Base-by-base conservation (phyloP, 2,888 invertebrate genomes). In the Aphrophora alni region DNA sequence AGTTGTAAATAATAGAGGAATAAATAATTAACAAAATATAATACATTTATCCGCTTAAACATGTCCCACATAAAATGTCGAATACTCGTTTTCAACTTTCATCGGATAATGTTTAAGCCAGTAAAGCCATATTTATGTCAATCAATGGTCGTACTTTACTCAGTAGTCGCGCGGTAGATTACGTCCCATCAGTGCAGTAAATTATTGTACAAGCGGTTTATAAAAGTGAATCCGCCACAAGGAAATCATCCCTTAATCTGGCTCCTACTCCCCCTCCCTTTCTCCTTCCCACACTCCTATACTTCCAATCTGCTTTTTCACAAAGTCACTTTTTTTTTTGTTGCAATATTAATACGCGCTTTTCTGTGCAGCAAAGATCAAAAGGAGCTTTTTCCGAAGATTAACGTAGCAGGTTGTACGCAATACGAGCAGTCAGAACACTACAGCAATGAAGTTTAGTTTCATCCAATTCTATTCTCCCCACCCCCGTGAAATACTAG, bases 161-260 rank as follows among this genome's bases (percentile, higher is more conserved):
- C 59, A n/a, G 21, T 59, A 59, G 59, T 33, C 33, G 33, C 33
- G 5, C 59, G 14, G 4, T 59, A 59, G 59, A 59, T 59, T 59
- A 59, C 59, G 21, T 4, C 21, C 59, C 21, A 59, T 59, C 21
- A 21, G 33, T 14, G 10, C 59, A 59, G 59, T 59, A n/a, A 59
- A 59, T 59, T 59, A 59, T 59, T 59, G 59, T 59, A 59, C 59
- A n/a, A n/a, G 59, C 59, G 59, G 59, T 59, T 59, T 59, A 59
- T 59, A 59, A 59, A 59, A 59, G 59, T 59, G 59, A 59, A 59
- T 59, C 59, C 21, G 10, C 59, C 59, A 59, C 59, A 59, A 59
- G 59, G n/a, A 59, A 59, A 59, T 59, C 59, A 59, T 59, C 59
- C 59, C 59, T 59, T 59, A 59, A 59, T 59, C 59, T 59, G 44